phyloP scores from a whole-genome alignment of 2,113 vertebrate genomes.

The Cnemophilus loriae region DNA sequence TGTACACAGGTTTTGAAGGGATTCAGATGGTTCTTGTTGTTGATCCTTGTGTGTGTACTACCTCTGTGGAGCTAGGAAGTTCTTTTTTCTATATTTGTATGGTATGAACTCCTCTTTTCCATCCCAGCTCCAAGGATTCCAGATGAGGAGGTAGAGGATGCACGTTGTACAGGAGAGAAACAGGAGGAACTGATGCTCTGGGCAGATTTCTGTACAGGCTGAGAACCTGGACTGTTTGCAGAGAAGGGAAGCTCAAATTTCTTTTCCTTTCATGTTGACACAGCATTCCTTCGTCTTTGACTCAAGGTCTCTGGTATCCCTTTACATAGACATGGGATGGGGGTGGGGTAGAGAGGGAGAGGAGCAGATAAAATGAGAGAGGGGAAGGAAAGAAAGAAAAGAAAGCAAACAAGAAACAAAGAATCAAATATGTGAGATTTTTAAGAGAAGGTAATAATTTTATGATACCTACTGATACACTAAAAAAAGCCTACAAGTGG shows the following conservation, averaged over 20 bases:
- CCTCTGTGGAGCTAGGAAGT: neutral
- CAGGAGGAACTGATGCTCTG: neutral
- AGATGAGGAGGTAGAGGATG: neutral
- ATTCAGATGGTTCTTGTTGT: neutral
- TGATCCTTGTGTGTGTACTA: neutral
- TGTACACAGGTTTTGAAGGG: neutral
- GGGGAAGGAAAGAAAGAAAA: too few species aligned
- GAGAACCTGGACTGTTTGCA: neutral
- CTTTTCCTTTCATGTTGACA: neutral
- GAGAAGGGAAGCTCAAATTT: neutral
- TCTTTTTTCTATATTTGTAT: neutral
- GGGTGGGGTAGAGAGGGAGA: neutral
- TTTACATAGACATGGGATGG: neutral
- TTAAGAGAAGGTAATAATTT: neutral
- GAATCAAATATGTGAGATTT: neutral
- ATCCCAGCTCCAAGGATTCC: neutral
- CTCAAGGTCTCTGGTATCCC: neutral
- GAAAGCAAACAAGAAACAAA: neutral
- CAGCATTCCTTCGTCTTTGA: neutral
- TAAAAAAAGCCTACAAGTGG: neutral
- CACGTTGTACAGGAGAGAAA: neutral
- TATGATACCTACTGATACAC: neutral
- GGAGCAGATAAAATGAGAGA: neutral
- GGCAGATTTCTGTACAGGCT: neutral
- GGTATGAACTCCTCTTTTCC: neutral